These are phyloP conservation scores for Mesoclemmys tuberculata DNA, from an alignment of 2,113 vertebrate species.

Conservation along the genomic window DNA sequence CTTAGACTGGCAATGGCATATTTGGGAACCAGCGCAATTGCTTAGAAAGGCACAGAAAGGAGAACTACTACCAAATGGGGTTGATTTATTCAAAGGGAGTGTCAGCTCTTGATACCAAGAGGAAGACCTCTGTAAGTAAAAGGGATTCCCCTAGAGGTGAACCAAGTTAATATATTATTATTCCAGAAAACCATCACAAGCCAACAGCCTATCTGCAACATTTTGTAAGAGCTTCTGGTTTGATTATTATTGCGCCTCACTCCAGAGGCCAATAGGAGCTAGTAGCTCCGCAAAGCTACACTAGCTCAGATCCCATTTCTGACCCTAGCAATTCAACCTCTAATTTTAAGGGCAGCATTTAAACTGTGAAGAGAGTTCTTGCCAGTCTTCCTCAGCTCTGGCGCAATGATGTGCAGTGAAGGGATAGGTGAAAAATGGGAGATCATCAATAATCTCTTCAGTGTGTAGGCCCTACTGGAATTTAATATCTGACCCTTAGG, in stretches of 20 bases:
- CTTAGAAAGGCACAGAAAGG: not conserved
- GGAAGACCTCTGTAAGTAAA: not conserved
- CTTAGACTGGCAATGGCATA: fast-evolving
- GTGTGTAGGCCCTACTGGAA: not conserved
- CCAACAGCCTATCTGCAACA: not conserved
- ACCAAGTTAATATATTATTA: not conserved
- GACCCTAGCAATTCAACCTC: not conserved
- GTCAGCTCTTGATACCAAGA: not conserved
- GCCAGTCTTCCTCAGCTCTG: not conserved
- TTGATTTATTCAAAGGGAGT: not conserved
- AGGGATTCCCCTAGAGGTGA: not conserved
- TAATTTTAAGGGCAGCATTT: not conserved
- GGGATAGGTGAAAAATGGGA: not conserved
- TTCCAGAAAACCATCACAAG: not conserved
- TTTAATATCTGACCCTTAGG: not conserved
- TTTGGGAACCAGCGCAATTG: not conserved
- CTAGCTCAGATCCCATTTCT: fast-evolving
- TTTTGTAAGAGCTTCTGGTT: not conserved
- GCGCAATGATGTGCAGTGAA: fast-evolving
- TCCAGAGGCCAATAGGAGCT: not conserved
- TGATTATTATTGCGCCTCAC: fast-evolving
- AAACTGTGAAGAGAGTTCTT: not conserved
- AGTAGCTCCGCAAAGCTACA: not conserved
- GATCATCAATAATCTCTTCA: not conserved
- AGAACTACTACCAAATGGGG: not conserved